A percentile compares a stretch with the other conserved stretches of the same genome.
These are phyloP conservation scores for Clarias gariepinus DNA, from an alignment of 2,113 vertebrate genomes.

Conservation along the genomic window DNA sequence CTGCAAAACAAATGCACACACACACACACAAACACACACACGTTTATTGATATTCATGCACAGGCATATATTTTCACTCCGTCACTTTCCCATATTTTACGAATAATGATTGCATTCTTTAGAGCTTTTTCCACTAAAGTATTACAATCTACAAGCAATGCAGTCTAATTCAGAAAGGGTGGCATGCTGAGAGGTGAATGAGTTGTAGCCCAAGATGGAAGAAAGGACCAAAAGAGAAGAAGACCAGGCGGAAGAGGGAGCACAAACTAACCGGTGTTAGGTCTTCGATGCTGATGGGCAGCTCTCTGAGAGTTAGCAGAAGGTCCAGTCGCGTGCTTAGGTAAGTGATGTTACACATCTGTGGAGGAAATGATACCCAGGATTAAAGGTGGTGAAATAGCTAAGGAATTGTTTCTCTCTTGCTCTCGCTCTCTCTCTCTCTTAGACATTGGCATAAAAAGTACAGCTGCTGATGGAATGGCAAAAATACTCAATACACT, in stretches of 20 bases:
- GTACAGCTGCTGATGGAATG: not conserved
- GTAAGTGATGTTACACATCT: slow-evolving; percentile 83
- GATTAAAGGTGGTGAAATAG: not conserved
- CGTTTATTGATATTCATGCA: not conserved
- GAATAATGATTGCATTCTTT: slow-evolving; percentile 33
- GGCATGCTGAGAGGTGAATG: not conserved
- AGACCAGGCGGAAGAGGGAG: not conserved
- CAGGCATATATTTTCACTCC: slow-evolving; percentile 21
- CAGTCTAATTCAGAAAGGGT: not conserved
- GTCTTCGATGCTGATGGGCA: slow-evolving; percentile 74
- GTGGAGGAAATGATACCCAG: slow-evolving; percentile 35
- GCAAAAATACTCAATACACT: not conserved
- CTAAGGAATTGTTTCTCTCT: not conserved
- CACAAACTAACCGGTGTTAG: slow-evolving; percentile 73
- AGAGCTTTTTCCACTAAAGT: not conserved
- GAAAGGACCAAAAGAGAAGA: slow-evolving; percentile 2
- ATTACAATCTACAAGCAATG: slow-evolving; percentile 3
- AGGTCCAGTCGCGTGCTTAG: slow-evolving; percentile 76
- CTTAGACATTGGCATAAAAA: not conserved
- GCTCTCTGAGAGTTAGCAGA: slow-evolving; percentile 76
- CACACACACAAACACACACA: slow-evolving; percentile 19
- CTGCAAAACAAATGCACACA: slow-evolving; percentile 28
- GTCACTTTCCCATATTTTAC: slow-evolving; percentile 7
- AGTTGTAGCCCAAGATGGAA: slow-evolving; percentile 4
- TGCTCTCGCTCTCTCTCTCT: not conserved